phyloP scores from a whole-genome alignment of 1,140 invertebrate species.

The Eufriesea mexicana region DNA sequence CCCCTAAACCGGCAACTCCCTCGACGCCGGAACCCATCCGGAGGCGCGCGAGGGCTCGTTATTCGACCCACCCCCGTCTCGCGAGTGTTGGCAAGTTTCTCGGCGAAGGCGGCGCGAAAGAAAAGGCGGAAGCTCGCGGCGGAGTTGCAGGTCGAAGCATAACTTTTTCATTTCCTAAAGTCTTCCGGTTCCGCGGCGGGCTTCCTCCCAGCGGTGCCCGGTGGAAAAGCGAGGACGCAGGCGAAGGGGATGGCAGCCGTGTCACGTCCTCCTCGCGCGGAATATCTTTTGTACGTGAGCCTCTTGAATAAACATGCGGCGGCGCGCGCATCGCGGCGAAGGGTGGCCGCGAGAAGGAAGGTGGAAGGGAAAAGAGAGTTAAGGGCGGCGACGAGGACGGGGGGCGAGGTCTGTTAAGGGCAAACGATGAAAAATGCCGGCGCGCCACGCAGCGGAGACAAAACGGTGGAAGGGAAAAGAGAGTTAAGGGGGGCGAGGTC shows the following conservation, averaged over 20 bases:
- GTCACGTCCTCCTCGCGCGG: constrained; percentile 75
- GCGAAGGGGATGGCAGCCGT: constrained; percentile 30
- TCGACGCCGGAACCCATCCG: not conserved
- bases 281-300: constrained; percentile 80
- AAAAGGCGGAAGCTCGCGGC: constrained; percentile 57
- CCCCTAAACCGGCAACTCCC: not conserved
- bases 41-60: constrained; percentile 31
- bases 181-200: constrained; percentile 72
- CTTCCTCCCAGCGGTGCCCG: constrained; percentile 58
- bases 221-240: constrained; percentile 27
- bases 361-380: constrained; percentile 51
- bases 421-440: constrained; percentile 80
- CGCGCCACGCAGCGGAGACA: constrained; percentile 56
- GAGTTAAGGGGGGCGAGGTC: constrained; percentile 35
- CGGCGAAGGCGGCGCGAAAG: constrained; percentile 14
- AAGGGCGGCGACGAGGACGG: constrained; percentile 57
- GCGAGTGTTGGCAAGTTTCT: constrained; percentile 35
- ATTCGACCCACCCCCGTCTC: constrained; percentile 10
- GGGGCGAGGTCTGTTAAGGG: constrained; percentile 64
- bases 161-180: constrained; percentile 81
- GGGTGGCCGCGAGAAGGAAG: constrained; percentile 59
- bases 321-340: constrained; percentile 54
- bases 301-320: constrained; percentile 81
- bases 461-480: constrained; percentile 59
- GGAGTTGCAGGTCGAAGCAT: constrained; percentile 68